A percentile compares a stretch with the other conserved stretches of the same genome.
phyloP scores from a whole-genome alignment of 2,113 vertebrate genomes.

The Misgurnus anguillicaudatus region DNA sequence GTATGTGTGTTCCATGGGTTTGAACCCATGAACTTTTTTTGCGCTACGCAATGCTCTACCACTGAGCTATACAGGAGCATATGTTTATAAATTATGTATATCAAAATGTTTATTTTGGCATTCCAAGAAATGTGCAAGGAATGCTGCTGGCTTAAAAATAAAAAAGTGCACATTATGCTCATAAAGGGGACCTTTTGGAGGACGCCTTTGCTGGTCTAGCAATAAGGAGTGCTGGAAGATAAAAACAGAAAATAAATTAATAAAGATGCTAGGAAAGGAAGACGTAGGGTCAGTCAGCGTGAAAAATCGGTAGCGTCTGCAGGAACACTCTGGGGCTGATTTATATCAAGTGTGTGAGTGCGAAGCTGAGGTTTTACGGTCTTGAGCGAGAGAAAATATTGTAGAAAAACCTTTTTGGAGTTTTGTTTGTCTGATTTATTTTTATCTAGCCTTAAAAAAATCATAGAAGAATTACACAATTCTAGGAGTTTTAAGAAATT shows the following conservation, averaged over 20 bases:
- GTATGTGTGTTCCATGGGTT: too few relatives aligned
- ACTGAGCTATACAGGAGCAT: too few relatives aligned
- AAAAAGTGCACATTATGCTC: not conserved
- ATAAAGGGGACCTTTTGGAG: not conserved
- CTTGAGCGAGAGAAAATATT: not conserved
- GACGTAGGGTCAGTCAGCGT: not conserved
- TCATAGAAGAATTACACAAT: too few relatives aligned
- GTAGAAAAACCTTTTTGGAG: not conserved
- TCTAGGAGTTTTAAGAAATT: too few relatives aligned
- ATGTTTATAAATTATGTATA: too few relatives aligned
- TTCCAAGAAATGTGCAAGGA: not conserved
- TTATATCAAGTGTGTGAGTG: conserved; percentile 11
- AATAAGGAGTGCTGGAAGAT: not conserved
- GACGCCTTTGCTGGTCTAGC: not conserved
- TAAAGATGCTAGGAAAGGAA: conserved; percentile 7
- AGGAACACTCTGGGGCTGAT: not conserved
- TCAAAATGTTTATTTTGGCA: not conserved
- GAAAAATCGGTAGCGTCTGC: conserved; percentile 10
- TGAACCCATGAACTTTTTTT: too few relatives aligned
- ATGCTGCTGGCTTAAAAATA: not conserved
- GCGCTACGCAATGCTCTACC: too few relatives aligned
- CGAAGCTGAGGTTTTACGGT: conserved; percentile 20
- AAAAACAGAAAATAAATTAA: not conserved
- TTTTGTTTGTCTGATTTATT: too few relatives aligned
- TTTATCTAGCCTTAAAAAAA: too few relatives aligned